Evolutionary conservation across 1,140 invertebrate species (phyloP).

Genomic region (Kradibia gibbosae): DNA sequence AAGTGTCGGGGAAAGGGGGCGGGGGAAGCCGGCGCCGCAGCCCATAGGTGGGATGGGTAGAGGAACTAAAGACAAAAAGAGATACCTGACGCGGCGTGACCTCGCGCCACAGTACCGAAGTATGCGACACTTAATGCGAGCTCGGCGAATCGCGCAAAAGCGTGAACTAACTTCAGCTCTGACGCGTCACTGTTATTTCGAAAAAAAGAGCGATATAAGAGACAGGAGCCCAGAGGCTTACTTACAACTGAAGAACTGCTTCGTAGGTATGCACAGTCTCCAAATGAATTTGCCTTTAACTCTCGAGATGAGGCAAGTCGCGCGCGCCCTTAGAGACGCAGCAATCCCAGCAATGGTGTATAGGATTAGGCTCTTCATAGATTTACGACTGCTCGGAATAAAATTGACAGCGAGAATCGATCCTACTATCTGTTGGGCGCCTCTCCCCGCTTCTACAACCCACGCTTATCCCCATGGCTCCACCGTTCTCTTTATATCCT

Average conservation of each 20-base stretch:
- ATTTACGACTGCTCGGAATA: constrained; percentile 16
- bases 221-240: not conserved
- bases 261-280: not conserved
- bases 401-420: not conserved
- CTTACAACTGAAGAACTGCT: not conserved
- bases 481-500: not conserved
- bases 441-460: not conserved
- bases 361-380: constrained; percentile 16
- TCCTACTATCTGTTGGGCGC: not conserved
- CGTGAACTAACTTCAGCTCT: not conserved
- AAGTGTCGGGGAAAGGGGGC: not conserved
- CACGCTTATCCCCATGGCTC: not conserved
- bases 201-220: constrained; percentile 30
- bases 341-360: constrained; percentile 2
- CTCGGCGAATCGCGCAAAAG: not conserved
- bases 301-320: constrained; percentile 6
- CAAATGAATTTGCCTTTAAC: constrained; percentile 41
- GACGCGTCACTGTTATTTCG: constrained; percentile 14
- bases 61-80: no score
- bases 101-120: constrained; percentile 16
- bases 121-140: constrained; percentile 30
- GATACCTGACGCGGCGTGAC: not conserved
- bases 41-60: no score
- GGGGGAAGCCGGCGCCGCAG: no score
- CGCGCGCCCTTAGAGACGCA: not conserved